Conservation (phyloP, 2,797 vertebrate genomes). For the Fringilla coelebs region DNA sequence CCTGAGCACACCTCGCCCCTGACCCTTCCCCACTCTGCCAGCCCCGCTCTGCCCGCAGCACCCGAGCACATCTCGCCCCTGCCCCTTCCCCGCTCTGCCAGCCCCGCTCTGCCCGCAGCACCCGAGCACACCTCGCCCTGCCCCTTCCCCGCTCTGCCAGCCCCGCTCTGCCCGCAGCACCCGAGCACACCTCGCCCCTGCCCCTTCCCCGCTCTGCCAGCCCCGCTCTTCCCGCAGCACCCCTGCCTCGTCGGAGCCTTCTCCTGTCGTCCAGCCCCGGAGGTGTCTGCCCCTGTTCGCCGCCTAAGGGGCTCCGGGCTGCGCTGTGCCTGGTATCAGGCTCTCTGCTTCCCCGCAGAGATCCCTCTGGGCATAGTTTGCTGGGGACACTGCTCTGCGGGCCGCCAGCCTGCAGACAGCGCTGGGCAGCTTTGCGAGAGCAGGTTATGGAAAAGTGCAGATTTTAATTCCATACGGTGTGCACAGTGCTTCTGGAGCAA, state of each 20-base stretch:
- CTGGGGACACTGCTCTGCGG: background rate
- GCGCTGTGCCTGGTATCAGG: rapidly evolving
- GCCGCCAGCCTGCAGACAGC: background rate
- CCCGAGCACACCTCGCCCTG: too few relatives aligned
- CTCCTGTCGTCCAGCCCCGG: background rate
- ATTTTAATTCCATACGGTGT: rapidly evolving
- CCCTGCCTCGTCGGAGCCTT: rapidly evolving
- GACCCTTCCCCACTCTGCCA: too few relatives aligned
- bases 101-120: background rate
- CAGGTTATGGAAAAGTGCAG: rapidly evolving
- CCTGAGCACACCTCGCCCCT: too few relatives aligned
- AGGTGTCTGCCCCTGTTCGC: rapidly evolving
- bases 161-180: too few relatives aligned
- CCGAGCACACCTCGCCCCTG: too few relatives aligned
- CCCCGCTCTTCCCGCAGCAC: background rate
- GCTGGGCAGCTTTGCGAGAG: background rate
- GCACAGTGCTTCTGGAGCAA: background rate
- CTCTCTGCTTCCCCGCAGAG: rapidly evolving
- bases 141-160: too few relatives aligned
- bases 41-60: too few relatives aligned
- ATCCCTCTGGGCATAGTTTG: too few relatives aligned
- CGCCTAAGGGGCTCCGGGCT: rapidly evolving
- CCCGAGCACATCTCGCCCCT: too few relatives aligned
- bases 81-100: rapidly evolving
- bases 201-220: background rate